phyloP scores from a whole-genome alignment of 2,888 invertebrate genomes.

The Drosophila infuscata region DNA sequence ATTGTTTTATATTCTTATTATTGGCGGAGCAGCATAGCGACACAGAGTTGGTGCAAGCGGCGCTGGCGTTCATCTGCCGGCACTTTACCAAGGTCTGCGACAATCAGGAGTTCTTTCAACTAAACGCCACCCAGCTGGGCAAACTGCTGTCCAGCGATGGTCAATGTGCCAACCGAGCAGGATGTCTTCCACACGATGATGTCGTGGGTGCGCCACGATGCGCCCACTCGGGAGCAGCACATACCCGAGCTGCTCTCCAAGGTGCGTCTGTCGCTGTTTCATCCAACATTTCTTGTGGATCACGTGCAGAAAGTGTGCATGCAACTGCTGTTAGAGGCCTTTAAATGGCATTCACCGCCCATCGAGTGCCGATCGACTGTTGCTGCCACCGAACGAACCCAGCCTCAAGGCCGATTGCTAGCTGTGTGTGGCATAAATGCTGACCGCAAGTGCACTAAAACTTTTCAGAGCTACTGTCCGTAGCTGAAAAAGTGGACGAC shows the following conservation, averaged over 20 bases:
- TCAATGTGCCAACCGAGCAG: too few relatives aligned
- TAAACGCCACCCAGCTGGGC: too few relatives aligned
- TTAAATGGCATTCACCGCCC: constrained; percentile 96
- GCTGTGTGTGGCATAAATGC: constrained; percentile 92
- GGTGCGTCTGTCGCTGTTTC: constrained; percentile 93
- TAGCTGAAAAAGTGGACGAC: constrained; percentile 84
- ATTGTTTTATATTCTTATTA: constrained; percentile 96
- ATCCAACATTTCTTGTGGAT: constrained; percentile 93
- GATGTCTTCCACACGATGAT: constrained; percentile 92
- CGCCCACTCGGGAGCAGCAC: constrained; percentile 88
- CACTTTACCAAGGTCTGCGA: too few relatives aligned
- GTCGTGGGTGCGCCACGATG: constrained; percentile 94
- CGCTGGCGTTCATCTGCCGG: too few relatives aligned
- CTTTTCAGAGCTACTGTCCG: constrained; percentile 92
- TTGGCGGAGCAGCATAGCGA: constrained; percentile 87
- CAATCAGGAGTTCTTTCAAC: too few relatives aligned
- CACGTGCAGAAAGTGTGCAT: constrained; percentile 87
- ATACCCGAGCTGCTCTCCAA: constrained; percentile 90
- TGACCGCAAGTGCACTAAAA: constrained; percentile 89
- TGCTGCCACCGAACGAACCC: constrained; percentile 90
- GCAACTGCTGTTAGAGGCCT: constrained; percentile 95
- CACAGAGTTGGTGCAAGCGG: too few relatives aligned
- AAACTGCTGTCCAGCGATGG: too few relatives aligned
- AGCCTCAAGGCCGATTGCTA: constrained; percentile 93
- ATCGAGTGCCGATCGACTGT: constrained; percentile 90